Conservation (phyloP, 2,113 vertebrate genomes). For the Larimichthys polyactis region DNA sequence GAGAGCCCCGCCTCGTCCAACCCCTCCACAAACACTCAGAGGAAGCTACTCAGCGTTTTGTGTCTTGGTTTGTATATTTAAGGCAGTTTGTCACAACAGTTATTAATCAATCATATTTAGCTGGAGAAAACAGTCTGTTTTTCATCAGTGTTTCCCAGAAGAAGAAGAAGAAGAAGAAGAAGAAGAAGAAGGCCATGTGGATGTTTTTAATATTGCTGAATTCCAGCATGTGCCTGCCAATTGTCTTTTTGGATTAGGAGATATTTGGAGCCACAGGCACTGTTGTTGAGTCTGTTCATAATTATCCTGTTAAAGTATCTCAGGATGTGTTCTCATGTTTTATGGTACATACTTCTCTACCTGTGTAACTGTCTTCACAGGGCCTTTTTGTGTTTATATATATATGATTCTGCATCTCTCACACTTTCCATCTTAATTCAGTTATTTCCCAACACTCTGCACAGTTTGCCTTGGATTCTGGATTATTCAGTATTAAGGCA, state of each 20-base stretch:
- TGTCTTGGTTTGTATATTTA: not conserved
- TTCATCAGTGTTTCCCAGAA: not conserved
- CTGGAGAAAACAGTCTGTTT: not conserved
- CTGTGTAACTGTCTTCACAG: constrained; percentile 73
- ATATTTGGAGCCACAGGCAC: constrained; percentile 58
- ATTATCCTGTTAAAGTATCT: constrained; percentile 76
- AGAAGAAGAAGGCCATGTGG: constrained; percentile 2
- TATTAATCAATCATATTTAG: not conserved
- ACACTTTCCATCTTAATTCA: constrained; percentile 14
- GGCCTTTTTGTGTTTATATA: constrained; percentile 10
- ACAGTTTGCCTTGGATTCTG: not conserved
- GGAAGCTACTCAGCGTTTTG: constrained; percentile 18
- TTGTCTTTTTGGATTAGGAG: constrained; percentile 52
- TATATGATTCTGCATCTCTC: constrained; percentile 14
- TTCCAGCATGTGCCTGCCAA: constrained; percentile 45
- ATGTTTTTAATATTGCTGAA: constrained; percentile 31
- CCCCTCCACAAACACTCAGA: not conserved
- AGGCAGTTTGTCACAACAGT: constrained; percentile 7
- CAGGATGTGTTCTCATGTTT: constrained; percentile 79
- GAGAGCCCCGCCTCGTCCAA: not conserved
- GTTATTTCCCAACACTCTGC: not conserved
- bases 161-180: constrained; percentile 31
- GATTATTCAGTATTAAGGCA: not conserved
- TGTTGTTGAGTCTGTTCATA: constrained; percentile 75
- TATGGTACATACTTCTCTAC: constrained; percentile 76